These are phyloP conservation scores for Adelges cooleyi DNA, from an alignment of 1,140 invertebrate species.

Conservation along the genomic window DNA sequence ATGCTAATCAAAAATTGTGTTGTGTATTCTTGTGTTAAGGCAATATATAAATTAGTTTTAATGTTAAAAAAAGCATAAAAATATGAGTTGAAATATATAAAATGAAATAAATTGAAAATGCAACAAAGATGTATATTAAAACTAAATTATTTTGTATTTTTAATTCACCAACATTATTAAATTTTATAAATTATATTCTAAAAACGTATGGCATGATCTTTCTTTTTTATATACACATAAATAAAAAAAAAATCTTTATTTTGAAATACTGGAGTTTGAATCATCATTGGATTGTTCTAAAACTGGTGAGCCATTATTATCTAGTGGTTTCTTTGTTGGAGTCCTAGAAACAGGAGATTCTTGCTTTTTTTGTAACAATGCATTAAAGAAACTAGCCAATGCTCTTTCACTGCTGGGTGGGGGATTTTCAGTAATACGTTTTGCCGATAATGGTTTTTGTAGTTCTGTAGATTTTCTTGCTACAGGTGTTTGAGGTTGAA, in stretches of 20 bases:
- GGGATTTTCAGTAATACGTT: slow-evolving; percentile 38
- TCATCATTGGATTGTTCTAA: slow-evolving; percentile 7
- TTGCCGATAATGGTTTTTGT: slow-evolving; percentile 41
- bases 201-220: not conserved
- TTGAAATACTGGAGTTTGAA: slow-evolving; percentile 1
- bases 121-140: no score
- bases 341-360: slow-evolving; percentile 35
- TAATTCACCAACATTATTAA: no score
- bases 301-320: not conserved
- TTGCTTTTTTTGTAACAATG: slow-evolving; percentile 81
- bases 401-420: slow-evolving; percentile 68
- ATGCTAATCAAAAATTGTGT: no score
- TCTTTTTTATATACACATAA: not conserved
- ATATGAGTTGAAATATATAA: no score
- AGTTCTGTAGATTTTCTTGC: slow-evolving; percentile 44
- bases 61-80: not conserved
- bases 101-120: no score
- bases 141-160: no score
- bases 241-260: not conserved
- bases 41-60: no score
- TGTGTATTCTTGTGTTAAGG: no score
- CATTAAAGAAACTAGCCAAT: slow-evolving; percentile 96
- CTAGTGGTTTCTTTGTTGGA: slow-evolving; percentile 1
- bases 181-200: not conserved
- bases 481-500: slow-evolving; percentile 45